Evolutionary conservation across 2,113 vertebrate genomes (phyloP).

Genomic region (Bubo blakistoni): DNA sequence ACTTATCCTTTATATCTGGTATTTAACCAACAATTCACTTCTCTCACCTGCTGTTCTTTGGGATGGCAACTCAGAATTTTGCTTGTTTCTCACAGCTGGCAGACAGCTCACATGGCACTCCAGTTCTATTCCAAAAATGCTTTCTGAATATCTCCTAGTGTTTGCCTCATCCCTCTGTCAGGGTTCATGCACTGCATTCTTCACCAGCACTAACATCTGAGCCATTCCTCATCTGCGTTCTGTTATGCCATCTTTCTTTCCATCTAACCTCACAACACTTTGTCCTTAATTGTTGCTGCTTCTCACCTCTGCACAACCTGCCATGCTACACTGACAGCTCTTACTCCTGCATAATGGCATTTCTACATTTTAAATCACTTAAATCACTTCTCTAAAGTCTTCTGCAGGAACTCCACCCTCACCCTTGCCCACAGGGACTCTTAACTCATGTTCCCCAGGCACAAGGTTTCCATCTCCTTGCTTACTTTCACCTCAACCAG

Average conservation of each 20-base stretch:
- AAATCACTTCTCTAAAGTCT: neutral
- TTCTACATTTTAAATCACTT: neutral
- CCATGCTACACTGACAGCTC: neutral
- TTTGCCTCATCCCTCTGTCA: neutral
- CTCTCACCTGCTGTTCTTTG: neutral
- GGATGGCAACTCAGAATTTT: neutral
- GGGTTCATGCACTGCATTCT: neutral
- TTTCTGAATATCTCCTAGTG: neutral
- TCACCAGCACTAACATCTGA: neutral
- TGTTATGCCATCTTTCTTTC: neutral
- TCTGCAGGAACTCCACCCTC: neutral
- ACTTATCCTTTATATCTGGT: neutral
- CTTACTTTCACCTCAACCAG: neutral
- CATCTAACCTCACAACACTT: neutral
- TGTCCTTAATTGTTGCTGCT: neutral
- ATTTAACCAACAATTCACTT: neutral
- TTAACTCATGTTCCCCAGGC: neutral
- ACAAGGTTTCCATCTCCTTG: neutral
- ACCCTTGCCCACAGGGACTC: neutral
- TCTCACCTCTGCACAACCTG: neutral
- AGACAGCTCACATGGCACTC: neutral
- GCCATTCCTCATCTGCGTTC: neutral
- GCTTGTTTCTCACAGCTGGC: neutral
- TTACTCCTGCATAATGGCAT: neutral
- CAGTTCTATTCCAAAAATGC: neutral